Evolutionary conservation across 2,888 invertebrate species (phyloP).

Genomic region (Harmothoe impar): DNA sequence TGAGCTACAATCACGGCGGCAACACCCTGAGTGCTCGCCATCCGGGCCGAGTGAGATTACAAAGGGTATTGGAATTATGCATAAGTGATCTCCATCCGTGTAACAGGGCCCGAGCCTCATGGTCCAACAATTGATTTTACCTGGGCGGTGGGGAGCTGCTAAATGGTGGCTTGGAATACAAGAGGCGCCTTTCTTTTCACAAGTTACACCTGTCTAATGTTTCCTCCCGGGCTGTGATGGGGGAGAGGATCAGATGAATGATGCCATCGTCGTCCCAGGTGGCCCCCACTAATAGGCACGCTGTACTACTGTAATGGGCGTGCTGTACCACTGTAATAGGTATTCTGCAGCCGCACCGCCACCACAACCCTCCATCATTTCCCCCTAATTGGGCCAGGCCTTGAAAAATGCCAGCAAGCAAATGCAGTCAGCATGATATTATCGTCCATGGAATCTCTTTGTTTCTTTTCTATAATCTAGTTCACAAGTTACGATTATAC

Average conservation of each 20-base stretch:
- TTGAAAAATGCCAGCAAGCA: neutral
- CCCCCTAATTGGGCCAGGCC: neutral
- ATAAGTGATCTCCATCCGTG: neutral
- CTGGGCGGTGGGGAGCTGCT: neutral
- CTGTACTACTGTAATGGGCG: neutral
- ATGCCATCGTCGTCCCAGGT: too few species aligned
- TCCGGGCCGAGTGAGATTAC: too few species aligned
- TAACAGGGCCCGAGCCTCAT: neutral
- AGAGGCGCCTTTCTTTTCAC: neutral
- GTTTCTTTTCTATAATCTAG: too few species aligned
- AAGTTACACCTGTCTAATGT: slow-evolving; percentile 7
- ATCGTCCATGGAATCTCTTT: too few species aligned
- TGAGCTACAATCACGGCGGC: too few species aligned
- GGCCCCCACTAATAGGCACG: neutral
- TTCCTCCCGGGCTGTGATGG: neutral
- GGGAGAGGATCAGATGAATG: neutral
- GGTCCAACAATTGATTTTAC: neutral
- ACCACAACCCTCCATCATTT: neutral
- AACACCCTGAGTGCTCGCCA: too few species aligned
- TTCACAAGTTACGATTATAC: too few species aligned
- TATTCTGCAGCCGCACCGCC: neutral
- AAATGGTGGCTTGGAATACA: neutral
- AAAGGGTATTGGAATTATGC: slow-evolving; percentile 13
- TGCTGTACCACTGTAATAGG: neutral
- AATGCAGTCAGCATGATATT: neutral